Evolutionary conservation across 2,797 vertebrate genomes (phyloP).

Genomic region (Pseudochirops corinnae): DNA sequence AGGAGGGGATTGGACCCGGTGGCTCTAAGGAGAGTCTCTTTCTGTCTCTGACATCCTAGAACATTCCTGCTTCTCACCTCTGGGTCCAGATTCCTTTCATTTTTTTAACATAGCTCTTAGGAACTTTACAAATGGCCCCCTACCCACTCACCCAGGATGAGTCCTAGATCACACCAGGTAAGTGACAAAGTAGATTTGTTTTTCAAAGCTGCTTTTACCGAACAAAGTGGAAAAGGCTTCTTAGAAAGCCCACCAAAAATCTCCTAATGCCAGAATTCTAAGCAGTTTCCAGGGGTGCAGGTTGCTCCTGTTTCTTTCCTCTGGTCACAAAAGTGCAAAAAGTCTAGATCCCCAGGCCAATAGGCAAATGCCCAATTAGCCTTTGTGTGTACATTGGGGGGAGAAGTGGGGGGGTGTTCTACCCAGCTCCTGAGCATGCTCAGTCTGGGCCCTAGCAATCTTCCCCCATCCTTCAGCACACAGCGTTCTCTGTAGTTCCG

Average conservation of each 20-base stretch:
- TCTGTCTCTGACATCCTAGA: neutral
- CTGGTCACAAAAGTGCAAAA: neutral
- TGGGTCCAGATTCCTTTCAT: neutral
- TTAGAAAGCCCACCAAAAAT: neutral
- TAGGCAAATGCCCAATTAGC: neutral
- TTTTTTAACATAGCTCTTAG: neutral
- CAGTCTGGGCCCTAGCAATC: neutral
- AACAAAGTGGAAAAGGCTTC: neutral
- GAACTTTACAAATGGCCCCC: neutral
- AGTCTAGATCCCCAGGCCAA: neutral
- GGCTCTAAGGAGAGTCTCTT: neutral
- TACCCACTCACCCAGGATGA: neutral
- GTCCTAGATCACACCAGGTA: neutral
- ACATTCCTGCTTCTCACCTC: neutral
- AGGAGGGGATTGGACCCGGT: neutral
- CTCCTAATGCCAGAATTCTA: neutral
- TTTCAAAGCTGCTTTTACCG: neutral
- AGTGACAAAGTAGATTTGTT: neutral
- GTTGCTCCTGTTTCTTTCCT: neutral
- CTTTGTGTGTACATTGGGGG: neutral
- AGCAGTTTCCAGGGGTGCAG: fast-evolving
- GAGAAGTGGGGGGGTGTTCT: neutral
- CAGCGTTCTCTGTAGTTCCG: conserved; percentile 23
- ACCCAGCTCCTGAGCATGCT: neutral
- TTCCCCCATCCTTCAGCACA: neutral